Percentiles rank a stretch among this genome's conserved stretches.
These are phyloP conservation scores for Chaetophractus vellerosus DNA, from an alignment of 2,797 vertebrate genomes.

Conservation along the genomic window DNA sequence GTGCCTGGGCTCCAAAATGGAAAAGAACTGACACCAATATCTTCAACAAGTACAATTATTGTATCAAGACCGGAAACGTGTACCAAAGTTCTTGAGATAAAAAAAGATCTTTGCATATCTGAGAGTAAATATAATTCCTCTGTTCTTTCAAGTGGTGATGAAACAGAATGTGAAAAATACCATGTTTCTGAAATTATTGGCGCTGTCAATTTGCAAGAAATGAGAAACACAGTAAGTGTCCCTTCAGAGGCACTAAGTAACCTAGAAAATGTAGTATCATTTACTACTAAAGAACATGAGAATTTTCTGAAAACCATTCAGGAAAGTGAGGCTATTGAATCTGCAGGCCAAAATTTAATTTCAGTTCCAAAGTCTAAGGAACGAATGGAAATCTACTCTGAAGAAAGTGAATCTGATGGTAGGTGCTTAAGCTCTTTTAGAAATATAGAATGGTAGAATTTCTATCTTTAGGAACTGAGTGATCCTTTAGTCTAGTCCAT, in stretches of 20 bases:
- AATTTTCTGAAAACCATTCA: background rate
- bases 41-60: background rate
- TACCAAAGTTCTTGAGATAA: background rate
- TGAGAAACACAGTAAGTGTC: background rate
- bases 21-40: accelerated
- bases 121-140: background rate
- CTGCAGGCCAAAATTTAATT: slow-evolving; percentile 41
- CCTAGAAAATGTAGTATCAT: background rate
- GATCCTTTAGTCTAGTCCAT: background rate
- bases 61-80: background rate
- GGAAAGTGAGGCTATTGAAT: background rate
- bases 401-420: slow-evolving; percentile 91
- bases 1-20: background rate
- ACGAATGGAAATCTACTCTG: slow-evolving; percentile 69
- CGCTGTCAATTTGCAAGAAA: slow-evolving; percentile 20
- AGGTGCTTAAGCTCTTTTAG: slow-evolving; percentile 57
- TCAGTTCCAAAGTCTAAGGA: background rate
- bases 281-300: slow-evolving; percentile 55
- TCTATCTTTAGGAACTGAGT: background rate
- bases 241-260: background rate
- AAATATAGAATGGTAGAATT: background rate
- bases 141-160: slow-evolving; percentile 55
- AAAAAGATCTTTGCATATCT: background rate
- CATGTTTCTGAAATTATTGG: background rate
- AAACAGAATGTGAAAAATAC: slow-evolving; percentile 17